Conservation (phyloP, 2,888 invertebrate genomes). For the Plemyria rubiginata region DNA sequence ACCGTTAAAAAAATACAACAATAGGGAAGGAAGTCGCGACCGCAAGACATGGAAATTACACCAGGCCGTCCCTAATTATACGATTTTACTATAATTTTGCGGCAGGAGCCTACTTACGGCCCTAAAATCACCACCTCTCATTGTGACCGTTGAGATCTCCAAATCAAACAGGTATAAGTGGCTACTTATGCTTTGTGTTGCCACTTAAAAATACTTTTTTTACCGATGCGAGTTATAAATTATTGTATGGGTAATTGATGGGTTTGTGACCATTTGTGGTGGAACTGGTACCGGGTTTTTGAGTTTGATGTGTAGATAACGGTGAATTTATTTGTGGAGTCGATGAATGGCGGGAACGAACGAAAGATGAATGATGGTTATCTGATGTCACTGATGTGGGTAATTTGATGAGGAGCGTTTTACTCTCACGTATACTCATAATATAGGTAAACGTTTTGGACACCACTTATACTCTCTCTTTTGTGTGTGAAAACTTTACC, state of each 20-base stretch:
- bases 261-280: conserved; percentile 41
- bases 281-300: conserved; percentile 40
- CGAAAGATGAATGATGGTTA: conserved; percentile 26
- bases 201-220: conserved; percentile 47
- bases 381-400: conserved; percentile 50
- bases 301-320: conserved; percentile 32
- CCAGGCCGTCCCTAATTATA: conserved; percentile 76
- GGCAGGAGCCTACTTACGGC: conserved; percentile 60
- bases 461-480: no score
- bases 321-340: conserved; percentile 32
- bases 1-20: conserved; percentile 61
- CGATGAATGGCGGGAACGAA: conserved; percentile 27
- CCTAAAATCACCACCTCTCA: conserved; percentile 72
- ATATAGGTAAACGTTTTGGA: conserved; percentile 12
- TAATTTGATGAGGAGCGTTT: conserved; percentile 20
- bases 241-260: conserved; percentile 54
- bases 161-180: conserved; percentile 68
- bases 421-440: not conserved
- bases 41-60: conserved; percentile 76
- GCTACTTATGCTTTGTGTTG: conserved; percentile 43
- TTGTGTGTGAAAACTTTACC: no score
- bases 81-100: conserved; percentile 79
- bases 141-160: conserved; percentile 64
- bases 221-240: conserved; percentile 52
- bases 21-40: conserved; percentile 79